These are phyloP conservation scores for Heptranchias perlo DNA, from an alignment of 2,113 vertebrate species.

Conservation along the genomic window DNA sequence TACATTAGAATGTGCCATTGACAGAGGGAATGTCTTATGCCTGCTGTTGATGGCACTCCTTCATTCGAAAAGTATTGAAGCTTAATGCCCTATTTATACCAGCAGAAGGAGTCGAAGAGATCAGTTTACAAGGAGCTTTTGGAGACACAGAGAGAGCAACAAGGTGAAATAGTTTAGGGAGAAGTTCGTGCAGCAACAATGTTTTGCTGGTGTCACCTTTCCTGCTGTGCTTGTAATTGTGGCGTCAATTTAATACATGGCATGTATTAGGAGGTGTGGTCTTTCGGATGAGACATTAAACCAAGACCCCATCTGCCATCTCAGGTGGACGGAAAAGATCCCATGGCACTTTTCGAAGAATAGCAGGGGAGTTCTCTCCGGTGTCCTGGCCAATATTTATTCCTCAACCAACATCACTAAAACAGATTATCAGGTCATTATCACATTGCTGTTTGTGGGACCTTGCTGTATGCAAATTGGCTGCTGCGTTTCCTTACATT, in stretches of 20 bases:
- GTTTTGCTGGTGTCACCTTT: neutral
- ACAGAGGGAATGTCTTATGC: neutral
- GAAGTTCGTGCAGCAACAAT: neutral
- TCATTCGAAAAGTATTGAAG: neutral
- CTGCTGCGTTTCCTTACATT: no score
- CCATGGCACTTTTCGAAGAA: no score
- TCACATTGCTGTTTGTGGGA: no score
- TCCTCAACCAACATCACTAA: no score
- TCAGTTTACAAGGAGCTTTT: slow-evolving; percentile 16
- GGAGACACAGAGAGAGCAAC: neutral
- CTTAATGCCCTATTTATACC: neutral
- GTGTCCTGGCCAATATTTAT: no score
- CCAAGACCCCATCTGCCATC: no score
- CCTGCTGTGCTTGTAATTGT: neutral
- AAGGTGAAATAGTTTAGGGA: neutral
- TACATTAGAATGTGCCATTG: neutral
- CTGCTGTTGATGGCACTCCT: neutral
- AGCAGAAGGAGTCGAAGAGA: neutral
- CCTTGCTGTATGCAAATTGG: no score
- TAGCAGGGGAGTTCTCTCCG: no score
- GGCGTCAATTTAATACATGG: neutral
- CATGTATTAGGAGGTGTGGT: no score
- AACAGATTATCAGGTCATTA: no score
- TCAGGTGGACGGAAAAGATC: no score
- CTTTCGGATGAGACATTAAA: no score